phyloP scores from a whole-genome alignment of 2,888 invertebrate species.

The Amblyteles armatorius region DNA sequence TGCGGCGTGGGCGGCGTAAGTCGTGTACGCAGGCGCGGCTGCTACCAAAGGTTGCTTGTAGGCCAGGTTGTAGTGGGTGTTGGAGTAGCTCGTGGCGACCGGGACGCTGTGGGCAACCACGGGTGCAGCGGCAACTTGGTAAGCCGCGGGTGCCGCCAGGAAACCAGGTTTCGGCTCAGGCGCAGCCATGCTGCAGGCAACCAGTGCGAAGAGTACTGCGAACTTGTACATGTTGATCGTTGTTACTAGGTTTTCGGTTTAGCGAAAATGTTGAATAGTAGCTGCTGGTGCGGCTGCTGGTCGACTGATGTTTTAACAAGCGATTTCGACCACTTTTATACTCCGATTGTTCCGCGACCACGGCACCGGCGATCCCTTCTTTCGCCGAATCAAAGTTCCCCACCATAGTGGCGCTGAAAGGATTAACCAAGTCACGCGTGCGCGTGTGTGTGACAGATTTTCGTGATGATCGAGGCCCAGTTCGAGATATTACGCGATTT shows the following conservation, averaged over 20 bases:
- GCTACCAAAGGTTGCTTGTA: slow-evolving; percentile 75
- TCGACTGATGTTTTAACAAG: slow-evolving; percentile 71
- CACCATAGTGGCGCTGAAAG: slow-evolving; percentile 18
- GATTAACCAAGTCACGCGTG: slow-evolving; percentile 14
- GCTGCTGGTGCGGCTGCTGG: slow-evolving; percentile 60
- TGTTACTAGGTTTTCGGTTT: not conserved
- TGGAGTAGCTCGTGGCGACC: slow-evolving; percentile 88
- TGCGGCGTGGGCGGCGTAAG: slow-evolving; percentile 76
- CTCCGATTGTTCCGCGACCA: slow-evolving; percentile 43
- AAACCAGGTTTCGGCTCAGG: slow-evolving; percentile 78
- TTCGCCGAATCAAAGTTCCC: slow-evolving; percentile 33
- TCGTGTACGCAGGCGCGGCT: slow-evolving; percentile 69
- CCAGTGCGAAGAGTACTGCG: slow-evolving; percentile 71
- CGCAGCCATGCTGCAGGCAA: slow-evolving; percentile 84
- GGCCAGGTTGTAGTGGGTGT: slow-evolving; percentile 88
- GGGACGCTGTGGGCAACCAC: slow-evolving; percentile 85
- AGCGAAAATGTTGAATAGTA: slow-evolving; percentile 21
- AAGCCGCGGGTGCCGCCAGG: slow-evolving; percentile 71
- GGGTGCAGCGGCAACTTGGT: slow-evolving; percentile 82
- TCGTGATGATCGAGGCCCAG: too few species aligned
- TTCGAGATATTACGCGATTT: too few species aligned
- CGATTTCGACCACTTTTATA: slow-evolving; percentile 74
- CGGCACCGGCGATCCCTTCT: slow-evolving; percentile 53
- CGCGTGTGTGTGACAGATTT: too few species aligned
- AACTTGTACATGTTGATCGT: slow-evolving; percentile 74